Base-by-base conservation (phyloP, 2,113 vertebrate species). In the Rhagologus leucostigma region DNA sequence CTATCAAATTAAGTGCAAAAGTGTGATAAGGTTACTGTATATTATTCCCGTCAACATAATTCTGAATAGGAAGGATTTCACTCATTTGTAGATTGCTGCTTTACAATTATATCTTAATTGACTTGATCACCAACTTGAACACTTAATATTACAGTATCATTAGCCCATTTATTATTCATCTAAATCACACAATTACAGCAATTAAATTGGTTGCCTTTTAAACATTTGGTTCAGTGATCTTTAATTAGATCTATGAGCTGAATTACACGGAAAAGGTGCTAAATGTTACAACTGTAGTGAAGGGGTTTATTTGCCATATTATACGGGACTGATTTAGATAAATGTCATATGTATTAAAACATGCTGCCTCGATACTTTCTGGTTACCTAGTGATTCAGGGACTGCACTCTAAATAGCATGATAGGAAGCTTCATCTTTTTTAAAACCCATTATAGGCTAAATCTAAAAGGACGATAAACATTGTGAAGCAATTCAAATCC, bases 51-150 rank as follows among this genome's bases (percentile, higher is more conserved):
- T 89, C 94, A 94, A 83, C 50, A 95, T 53, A 11, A 33, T 92
- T 89, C 84, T 87, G 63, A 77, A 89, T 90, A 91, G 26, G 56
- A 92, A 96, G 70, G 21, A 73, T 89, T 95, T 84, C 71, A 82
- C 55, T 95, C 70, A 81, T 87, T 95, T 94, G 68, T 88, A 59
- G 57, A 91, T 96, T 96, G 63, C 90, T 97, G 88, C 93, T 95
- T 91, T 94, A 97, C 60, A 98, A 96, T 97, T 96, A 97, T 93
- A 77, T 97, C 84, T 95, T 98, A 98, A 98, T 97, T 98, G 97
- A 97, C 78, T 98, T 97, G 97, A 98, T 97, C 97, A 95, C 82
- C 69, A 90, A 78, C 57, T 96, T 91, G 96, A 98, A 95, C 97
- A 94, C 94, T 97, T 98, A 97, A 96, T 96, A 96, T 91, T 97